A percentile compares a stretch with the other conserved stretches of the same genome.
These are phyloP conservation scores for Sorex fumeus DNA, from an alignment of 2,113 vertebrate genomes.

Conservation along the genomic window DNA sequence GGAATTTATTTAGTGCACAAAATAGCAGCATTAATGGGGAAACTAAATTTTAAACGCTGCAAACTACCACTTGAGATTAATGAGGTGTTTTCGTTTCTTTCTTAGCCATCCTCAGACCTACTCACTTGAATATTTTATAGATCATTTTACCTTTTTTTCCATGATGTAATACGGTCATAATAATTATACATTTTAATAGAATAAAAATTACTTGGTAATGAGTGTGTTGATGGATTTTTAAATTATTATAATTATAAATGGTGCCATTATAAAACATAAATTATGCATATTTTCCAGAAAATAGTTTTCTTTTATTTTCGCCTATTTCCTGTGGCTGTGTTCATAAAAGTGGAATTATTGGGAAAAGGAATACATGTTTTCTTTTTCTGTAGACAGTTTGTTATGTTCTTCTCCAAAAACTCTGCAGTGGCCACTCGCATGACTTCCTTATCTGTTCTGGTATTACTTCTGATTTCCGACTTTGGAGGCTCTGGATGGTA, in stretches of 20 bases:
- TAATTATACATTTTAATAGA: slow-evolving; percentile 23
- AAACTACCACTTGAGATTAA: slow-evolving; percentile 30
- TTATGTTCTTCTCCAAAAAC: neutral
- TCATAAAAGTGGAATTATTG: neutral
- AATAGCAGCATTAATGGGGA: slow-evolving; percentile 2
- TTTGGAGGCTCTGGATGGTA: neutral
- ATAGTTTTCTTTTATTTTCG: slow-evolving; percentile 13
- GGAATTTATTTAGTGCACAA: neutral
- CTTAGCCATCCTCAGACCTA: neutral
- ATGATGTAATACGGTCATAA: neutral
- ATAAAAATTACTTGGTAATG: neutral
- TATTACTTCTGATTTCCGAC: slow-evolving; percentile 34
- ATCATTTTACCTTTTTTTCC: slow-evolving; percentile 42
- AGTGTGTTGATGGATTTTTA: neutral
- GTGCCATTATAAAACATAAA: neutral
- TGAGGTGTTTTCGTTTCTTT: neutral
- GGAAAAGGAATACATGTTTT: neutral
- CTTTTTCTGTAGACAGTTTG: neutral
- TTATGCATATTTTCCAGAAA: neutral
- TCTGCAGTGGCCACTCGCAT: neutral
- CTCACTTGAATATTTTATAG: neutral
- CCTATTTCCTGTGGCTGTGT: slow-evolving; percentile 5
- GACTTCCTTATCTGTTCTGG: neutral
- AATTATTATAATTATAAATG: neutral
- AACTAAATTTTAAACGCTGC: slow-evolving; percentile 10